phyloP scores from a whole-genome alignment of 2,113 vertebrate species.

The Gallinago media region DNA sequence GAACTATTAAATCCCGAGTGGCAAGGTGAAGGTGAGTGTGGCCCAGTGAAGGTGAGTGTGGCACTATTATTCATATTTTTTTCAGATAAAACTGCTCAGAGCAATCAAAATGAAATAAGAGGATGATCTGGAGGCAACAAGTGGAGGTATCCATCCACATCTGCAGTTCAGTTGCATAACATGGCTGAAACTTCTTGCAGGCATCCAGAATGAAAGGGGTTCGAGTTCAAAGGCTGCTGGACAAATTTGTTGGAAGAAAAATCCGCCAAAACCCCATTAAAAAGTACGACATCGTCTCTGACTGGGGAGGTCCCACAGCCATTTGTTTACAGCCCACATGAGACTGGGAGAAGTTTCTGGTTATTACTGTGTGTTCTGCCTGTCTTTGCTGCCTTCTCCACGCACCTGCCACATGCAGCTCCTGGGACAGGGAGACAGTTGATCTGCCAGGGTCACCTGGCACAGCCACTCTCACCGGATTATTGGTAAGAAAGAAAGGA shows the following conservation, averaged over 20 bases:
- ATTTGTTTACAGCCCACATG: fast-evolving
- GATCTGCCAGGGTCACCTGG: neutral
- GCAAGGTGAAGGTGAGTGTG: neutral
- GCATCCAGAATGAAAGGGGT: neutral
- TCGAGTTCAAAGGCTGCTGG: neutral
- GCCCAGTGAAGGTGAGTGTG: neutral
- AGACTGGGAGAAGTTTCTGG: neutral
- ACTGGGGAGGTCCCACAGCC: fast-evolving
- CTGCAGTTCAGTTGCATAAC: fast-evolving
- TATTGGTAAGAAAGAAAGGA: neutral
- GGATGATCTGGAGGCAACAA: neutral
- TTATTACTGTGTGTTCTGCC: neutral
- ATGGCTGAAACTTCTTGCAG: neutral
- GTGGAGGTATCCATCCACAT: neutral
- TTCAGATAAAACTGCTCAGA: neutral
- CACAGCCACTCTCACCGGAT: neutral
- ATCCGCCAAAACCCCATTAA: neutral
- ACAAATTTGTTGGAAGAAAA: neutral
- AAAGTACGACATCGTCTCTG: neutral
- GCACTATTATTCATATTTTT: neutral
- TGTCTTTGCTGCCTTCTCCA: neutral
- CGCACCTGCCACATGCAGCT: neutral
- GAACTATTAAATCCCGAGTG: neutral
- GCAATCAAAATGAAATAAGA: neutral
- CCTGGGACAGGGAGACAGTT: neutral